phyloP scores from a whole-genome alignment of 2,113 vertebrate genomes.

The Sceloporus tristichus region DNA sequence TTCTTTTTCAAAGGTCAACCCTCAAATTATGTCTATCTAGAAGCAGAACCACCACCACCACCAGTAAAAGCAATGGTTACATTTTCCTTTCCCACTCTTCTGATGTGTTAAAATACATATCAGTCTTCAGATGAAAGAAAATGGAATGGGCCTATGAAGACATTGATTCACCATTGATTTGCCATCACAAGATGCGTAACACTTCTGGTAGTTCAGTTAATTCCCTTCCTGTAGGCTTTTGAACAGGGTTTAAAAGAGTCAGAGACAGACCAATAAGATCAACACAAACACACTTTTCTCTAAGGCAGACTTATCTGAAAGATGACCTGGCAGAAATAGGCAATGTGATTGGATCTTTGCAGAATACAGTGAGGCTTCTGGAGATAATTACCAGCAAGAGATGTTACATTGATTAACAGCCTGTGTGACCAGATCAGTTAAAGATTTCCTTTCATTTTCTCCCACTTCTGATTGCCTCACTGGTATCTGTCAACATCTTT shows the following conservation, averaged over 20 bases:
- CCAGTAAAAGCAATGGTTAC: background rate
- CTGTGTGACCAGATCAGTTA: conserved; percentile 16
- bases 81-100: background rate
- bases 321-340: conserved; percentile 15
- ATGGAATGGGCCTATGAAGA: background rate
- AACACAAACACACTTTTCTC: background rate
- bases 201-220: background rate
- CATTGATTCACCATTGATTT: background rate
- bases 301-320: conserved; percentile 8
- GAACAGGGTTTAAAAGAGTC: background rate
- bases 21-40: background rate
- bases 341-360: conserved; percentile 13
- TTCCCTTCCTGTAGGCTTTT: background rate
- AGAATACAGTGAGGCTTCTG: conserved; percentile 1
- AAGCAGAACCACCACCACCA: too few relatives aligned
- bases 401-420: conserved; percentile 35
- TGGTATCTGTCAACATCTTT: conserved; percentile 21
- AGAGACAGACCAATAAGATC: too few relatives aligned
- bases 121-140: background rate
- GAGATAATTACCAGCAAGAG: conserved; percentile 36
- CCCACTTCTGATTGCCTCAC: conserved; percentile 10
- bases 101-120: background rate
- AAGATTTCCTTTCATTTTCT: conserved; percentile 32
- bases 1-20: background rate
- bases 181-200: background rate